Base-by-base conservation (phyloP, 2,888 invertebrate species). In the Halocaridina rubra region DNA sequence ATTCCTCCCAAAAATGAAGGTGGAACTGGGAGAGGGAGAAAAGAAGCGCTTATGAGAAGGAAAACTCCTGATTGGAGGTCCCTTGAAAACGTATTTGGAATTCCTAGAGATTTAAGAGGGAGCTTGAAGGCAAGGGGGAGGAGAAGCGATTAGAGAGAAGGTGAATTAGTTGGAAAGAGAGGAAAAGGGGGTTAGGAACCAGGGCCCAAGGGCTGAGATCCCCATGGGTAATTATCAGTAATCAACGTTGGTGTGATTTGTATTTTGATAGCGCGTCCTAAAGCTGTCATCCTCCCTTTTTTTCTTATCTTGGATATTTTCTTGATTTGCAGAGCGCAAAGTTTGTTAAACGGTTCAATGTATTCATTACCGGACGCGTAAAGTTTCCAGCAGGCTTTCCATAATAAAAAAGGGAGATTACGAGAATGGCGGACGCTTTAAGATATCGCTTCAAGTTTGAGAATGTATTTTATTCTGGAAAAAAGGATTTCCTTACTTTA, bases 301-400 rank as follows among this genome's bases (percentile, higher is more conserved):
- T 78, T 29, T 59, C 39, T 71, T 77, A 77, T 78, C 82, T 78
- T 82, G 77, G 77, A 82, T 78, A 82, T 82, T 82, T 82, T 82
- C 82, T 77, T 69, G 82, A 82, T 82, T 78, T 82, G 82, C 82
- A 77, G 53, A 78, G 71, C 77, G 82, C 77, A 82, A 82, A 82
- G 77, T 82, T 82, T 39, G 77, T 77, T 82, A 82, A 82, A 82
- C 82, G 77, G 82, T 61, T 82, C 82, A 82, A 82, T 82, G 82
- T 82, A 82, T 82, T 82, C 82, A 82, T 82, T 82, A 82, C 82
- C 77, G 71, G 27, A 53, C 71, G 64, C n/a, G 27, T n/a, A 61
- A 71, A 69, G 77, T 82, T 77, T 78, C 39, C 16, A n/a, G 33
- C 32, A 59, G 72, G 32, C n/a, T 19, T n/a, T 53, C 53, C 53